Evolutionary conservation across 2,113 vertebrate genomes (phyloP), one percentile per base, ranked within the genome.

Genomic region (Vimba vimba): DNA sequence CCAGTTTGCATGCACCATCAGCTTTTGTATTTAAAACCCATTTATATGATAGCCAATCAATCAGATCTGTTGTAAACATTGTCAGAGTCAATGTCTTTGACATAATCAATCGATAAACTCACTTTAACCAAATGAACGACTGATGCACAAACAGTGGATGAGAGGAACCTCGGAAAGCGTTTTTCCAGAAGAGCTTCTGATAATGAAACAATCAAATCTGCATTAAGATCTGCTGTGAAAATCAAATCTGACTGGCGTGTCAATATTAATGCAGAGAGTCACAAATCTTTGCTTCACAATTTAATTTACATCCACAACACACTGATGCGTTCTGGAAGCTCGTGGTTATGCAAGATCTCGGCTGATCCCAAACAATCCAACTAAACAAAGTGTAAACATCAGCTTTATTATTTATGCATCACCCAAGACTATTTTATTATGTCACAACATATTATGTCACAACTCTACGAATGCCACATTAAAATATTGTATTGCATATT

Each of bases 221-320:
- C 52, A 62, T 36, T 15, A 64, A 75, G 27, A 69, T 69, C n/a
- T 43, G 12, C 79, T 12, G 39, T 27, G 59, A 7, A 62, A 25
- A 68, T 39, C 43, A 19, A 25, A 75, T 68, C 68, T 23, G 30
- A 64, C 60, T 71, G 6, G 11, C 52, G 12, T 71, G 73, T 52
- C 75, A 64, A 74, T 19, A 73, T 45, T 11, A 84, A 73, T 25
- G n/a, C 39, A 39, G 71, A 69, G 36, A 11, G 60, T 39, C 45
- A 78, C 50, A 86, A 55, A 66, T 82, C 73, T 69, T 43, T 45
- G 12, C 62, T 80, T 27, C 11, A 50, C 73, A 75, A 50, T 50
- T 27, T 50, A 47, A 75, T 75, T 75, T 75, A n/a, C 12, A 64
- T 27, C 60, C n/a, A 13, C 10, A 64, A 64, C 60, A 64, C 47